Evolutionary conservation across 2,888 invertebrate species (phyloP).

Genomic region (Dysmachus trigonus): DNA sequence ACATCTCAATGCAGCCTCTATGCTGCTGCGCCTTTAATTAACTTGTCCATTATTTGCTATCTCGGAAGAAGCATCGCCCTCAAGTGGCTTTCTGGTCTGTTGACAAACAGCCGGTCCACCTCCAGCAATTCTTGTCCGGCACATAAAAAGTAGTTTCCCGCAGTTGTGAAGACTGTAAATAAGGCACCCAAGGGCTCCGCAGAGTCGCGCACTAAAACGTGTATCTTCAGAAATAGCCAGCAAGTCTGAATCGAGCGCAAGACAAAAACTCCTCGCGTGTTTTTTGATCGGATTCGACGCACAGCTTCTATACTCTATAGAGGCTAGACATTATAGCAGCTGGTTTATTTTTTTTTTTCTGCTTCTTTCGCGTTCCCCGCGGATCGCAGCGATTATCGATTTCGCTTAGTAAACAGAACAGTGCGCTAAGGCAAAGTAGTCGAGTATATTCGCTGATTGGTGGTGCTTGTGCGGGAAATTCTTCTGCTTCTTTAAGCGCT

Average conservation of each 20-base stretch:
- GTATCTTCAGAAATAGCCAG: neutral
- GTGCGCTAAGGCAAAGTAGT: neutral
- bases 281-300: neutral
- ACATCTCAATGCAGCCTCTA: neutral
- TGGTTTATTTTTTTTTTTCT: neutral
- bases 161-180: neutral
- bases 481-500: neutral
- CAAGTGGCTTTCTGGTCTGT: neutral
- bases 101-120: neutral
- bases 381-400: slow-evolving; percentile 13
- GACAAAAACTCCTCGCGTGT: neutral
- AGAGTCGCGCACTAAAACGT: neutral
- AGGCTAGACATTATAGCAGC: neutral
- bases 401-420: slow-evolving; percentile 2
- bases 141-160: neutral
- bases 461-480: slow-evolving; percentile 14
- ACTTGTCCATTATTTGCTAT: neutral
- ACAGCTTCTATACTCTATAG: neutral
- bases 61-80: neutral
- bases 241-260: neutral
- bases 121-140: neutral
- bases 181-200: neutral
- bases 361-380: neutral
- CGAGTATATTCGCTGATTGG: slow-evolving; percentile 17
- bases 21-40: neutral